A percentile compares a stretch with the other conserved stretches of the same genome.
phyloP scores from a whole-genome alignment of 2,888 invertebrate species.

The Lymantria monacha region DNA sequence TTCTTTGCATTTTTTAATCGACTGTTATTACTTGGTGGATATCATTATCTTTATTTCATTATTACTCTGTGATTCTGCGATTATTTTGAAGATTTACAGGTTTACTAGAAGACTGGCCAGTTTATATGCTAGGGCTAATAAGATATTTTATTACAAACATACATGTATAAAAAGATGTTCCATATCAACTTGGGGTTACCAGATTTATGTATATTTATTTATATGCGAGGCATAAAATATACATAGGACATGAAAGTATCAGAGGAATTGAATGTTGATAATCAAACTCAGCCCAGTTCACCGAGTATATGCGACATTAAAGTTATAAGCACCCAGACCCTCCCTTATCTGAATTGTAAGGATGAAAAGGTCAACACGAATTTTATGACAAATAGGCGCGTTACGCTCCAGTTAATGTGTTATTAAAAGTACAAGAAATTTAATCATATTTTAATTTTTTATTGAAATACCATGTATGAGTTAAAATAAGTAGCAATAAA shows the following conservation, averaged over 20 bases:
- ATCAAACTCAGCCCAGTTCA: slow-evolving; percentile 20
- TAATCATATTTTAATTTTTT: neutral
- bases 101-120: neutral
- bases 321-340: slow-evolving; percentile 28
- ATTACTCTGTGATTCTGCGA: too few species aligned
- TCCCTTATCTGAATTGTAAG: slow-evolving; percentile 20
- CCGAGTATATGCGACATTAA: slow-evolving; percentile 27
- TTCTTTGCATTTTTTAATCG: too few species aligned
- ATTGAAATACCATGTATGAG: too few species aligned
- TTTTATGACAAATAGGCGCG: slow-evolving; percentile 25
- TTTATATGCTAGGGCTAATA: slow-evolving; percentile 16
- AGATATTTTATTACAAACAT: slow-evolving; percentile 17
- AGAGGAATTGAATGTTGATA: slow-evolving; percentile 21
- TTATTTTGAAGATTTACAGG: neutral
- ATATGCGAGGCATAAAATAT: slow-evolving; percentile 21
- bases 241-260: slow-evolving; percentile 24
- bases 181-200: slow-evolving; percentile 11
- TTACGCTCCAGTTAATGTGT: slow-evolving; percentile 26
- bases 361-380: slow-evolving; percentile 29
- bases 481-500: too few species aligned
- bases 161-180: slow-evolving; percentile 16
- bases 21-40: too few species aligned
- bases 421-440: slow-evolving; percentile 18
- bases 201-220: slow-evolving; percentile 10
- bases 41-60: too few species aligned